phyloP scores from a whole-genome alignment of 2,888 invertebrate genomes.

The Amphipyra berbera region DNA sequence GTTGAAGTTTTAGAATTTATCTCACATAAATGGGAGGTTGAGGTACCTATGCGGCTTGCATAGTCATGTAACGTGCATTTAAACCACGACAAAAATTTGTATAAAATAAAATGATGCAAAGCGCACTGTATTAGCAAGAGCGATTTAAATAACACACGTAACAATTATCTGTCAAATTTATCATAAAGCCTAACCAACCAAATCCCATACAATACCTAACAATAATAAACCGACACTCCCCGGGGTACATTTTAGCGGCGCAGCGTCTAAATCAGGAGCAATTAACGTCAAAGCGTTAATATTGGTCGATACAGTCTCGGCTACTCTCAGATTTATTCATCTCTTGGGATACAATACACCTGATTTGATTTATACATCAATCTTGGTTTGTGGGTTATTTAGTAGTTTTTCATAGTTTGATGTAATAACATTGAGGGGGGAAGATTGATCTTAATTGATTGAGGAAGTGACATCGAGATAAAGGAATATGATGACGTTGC shows the following conservation, averaged over 20 bases:
- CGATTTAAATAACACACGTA: not conserved
- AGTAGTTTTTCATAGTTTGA: slow-evolving; percentile 53
- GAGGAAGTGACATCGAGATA: slow-evolving; percentile 20
- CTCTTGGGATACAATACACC: slow-evolving; percentile 58
- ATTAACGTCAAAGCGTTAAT: slow-evolving; percentile 85
- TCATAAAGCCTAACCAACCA: slow-evolving; percentile 28
- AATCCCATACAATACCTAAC: slow-evolving; percentile 12
- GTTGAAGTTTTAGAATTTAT: no score
- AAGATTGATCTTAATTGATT: slow-evolving; percentile 32
- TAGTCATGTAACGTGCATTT: no score
- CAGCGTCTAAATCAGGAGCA: slow-evolving; percentile 77
- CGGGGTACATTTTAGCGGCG: slow-evolving; percentile 72
- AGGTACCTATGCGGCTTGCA: no score
- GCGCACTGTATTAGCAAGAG: no score
- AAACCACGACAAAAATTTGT: no score
- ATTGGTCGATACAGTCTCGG: slow-evolving; percentile 73
- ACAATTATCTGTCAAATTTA: slow-evolving; percentile 15
- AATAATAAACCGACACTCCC: slow-evolving; percentile 44
- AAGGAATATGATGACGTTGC: slow-evolving; percentile 15
- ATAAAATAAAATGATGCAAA: no score
- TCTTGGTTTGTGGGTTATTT: slow-evolving; percentile 54
- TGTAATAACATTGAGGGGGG: slow-evolving; percentile 12
- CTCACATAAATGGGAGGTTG: no score
- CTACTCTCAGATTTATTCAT: slow-evolving; percentile 78
- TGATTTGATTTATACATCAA: slow-evolving; percentile 62